Conservation (phyloP, 2,113 vertebrate genomes). For the Sturnus vulgaris region DNA sequence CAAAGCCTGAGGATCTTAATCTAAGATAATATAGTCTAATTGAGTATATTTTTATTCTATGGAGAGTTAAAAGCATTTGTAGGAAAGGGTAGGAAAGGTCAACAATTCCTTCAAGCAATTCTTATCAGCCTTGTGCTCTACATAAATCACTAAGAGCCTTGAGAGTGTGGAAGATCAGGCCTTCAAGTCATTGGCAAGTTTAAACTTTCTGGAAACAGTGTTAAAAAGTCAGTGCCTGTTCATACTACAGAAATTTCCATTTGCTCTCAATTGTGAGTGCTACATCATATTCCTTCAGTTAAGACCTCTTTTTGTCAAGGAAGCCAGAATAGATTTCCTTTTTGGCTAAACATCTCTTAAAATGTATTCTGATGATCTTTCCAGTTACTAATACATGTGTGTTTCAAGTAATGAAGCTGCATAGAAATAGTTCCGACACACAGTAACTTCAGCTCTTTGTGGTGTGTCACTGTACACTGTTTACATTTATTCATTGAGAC, state of each 20-base stretch:
- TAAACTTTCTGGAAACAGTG: not conserved
- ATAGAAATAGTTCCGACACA: not conserved
- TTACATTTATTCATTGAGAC: not conserved
- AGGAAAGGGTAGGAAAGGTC: conserved; percentile 3
- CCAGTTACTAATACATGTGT: not conserved
- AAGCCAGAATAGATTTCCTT: not conserved
- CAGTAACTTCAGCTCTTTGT: not conserved
- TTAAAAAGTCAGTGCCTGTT: not conserved
- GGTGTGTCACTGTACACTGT: not conserved
- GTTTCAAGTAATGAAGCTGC: not conserved
- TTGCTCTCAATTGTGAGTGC: not conserved
- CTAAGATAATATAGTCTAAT: not conserved
- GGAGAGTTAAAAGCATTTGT: not conserved
- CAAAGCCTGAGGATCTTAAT: not conserved
- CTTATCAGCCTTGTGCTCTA: not conserved
- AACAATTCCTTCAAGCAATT: not conserved
- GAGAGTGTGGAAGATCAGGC: not conserved
- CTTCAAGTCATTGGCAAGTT: not conserved
- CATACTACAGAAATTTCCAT: not conserved
- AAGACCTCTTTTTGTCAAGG: not conserved
- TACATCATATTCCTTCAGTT: not conserved
- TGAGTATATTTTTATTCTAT: not conserved
- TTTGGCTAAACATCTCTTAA: not conserved
- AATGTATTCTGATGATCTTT: not conserved
- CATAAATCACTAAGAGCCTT: not conserved